Percentiles rank a stretch among this genome's conserved stretches.
Evolutionary conservation across 2,888 invertebrate species (phyloP).

Genomic region (Cyrtodaria siliqua): DNA sequence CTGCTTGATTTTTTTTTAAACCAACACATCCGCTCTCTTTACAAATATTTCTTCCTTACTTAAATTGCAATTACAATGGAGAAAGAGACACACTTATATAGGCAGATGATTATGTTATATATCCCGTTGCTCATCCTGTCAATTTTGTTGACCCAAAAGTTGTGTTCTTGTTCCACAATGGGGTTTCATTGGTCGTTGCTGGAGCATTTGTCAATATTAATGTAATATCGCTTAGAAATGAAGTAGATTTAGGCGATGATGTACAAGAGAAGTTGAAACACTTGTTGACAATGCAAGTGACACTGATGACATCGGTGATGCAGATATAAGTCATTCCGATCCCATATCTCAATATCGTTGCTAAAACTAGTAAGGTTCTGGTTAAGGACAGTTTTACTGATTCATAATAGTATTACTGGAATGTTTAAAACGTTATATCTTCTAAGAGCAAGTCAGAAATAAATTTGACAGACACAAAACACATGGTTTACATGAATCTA

Average conservation of each 20-base stretch:
- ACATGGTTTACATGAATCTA: too few species aligned
- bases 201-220: conserved; percentile 90
- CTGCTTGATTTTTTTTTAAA: too few species aligned
- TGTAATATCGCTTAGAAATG: conserved; percentile 90
- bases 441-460: too few species aligned
- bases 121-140: conserved; percentile 92
- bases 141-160: conserved; percentile 94
- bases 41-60: too few species aligned
- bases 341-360: too few species aligned
- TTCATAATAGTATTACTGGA: too few species aligned
- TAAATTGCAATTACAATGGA: conserved; percentile 94
- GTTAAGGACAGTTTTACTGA: too few species aligned
- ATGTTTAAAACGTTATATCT: too few species aligned
- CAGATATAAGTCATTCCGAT: neutral
- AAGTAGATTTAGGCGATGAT: conserved; percentile 78
- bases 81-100: conserved; percentile 94
- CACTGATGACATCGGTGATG: conserved; percentile 12
- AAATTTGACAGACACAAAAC: too few species aligned
- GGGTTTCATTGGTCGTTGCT: conserved; percentile 91
- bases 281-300: conserved; percentile 10
- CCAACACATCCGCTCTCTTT: too few species aligned
- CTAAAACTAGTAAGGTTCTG: too few species aligned
- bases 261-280: conserved; percentile 83
- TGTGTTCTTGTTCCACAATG: conserved; percentile 93
- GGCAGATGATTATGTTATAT: conserved; percentile 92